Conservation (phyloP, 1,140 invertebrate genomes). For the Listronotus bonariensis region DNA sequence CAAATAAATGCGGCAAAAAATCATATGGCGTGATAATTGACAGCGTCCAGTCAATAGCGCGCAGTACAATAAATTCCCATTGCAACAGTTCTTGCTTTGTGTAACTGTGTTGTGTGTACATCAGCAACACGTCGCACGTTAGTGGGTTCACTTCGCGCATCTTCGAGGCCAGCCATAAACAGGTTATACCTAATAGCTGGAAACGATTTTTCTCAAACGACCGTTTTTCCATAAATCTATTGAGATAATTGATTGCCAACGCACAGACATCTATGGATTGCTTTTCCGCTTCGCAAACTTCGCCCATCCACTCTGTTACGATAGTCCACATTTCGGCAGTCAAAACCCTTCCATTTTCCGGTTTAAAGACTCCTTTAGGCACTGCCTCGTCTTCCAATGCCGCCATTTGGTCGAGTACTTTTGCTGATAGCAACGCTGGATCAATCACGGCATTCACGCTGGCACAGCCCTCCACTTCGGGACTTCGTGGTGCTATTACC, state of each 20-base stretch:
- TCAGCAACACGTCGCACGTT: slow-evolving; percentile 1
- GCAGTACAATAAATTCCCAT: not conserved
- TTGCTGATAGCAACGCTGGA: slow-evolving; percentile 1
- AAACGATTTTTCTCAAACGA: not conserved
- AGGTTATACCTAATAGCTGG: not conserved
- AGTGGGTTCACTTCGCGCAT: slow-evolving; percentile 1
- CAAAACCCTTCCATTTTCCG: slow-evolving; percentile 1
- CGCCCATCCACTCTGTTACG: slow-evolving; percentile 3
- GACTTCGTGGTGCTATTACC: slow-evolving; percentile 3
- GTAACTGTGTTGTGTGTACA: slow-evolving; percentile 3
- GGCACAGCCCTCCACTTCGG: slow-evolving; percentile 1
- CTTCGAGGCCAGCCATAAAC: slow-evolving; percentile 1
- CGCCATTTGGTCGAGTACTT: slow-evolving; percentile 1
- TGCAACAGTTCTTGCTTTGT: slow-evolving; percentile 3
- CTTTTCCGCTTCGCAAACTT: slow-evolving; percentile 1
- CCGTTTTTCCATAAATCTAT: not conserved
- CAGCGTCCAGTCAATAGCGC: slow-evolving; percentile 1
- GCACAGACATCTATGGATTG: slow-evolving; percentile 3
- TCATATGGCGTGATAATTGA: slow-evolving; percentile 4
- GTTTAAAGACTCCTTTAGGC: slow-evolving; percentile 2
- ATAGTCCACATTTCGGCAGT: not conserved
- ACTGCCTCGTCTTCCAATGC: not conserved
- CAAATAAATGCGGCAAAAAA: not conserved
- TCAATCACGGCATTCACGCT: slow-evolving; percentile 3
- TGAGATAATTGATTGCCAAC: slow-evolving; percentile 4